A percentile compares a stretch with the other conserved stretches of the same genome.
These are phyloP conservation scores for Ptiloglossa arizonensis DNA, from an alignment of 1,140 invertebrate genomes.

Conservation along the genomic window DNA sequence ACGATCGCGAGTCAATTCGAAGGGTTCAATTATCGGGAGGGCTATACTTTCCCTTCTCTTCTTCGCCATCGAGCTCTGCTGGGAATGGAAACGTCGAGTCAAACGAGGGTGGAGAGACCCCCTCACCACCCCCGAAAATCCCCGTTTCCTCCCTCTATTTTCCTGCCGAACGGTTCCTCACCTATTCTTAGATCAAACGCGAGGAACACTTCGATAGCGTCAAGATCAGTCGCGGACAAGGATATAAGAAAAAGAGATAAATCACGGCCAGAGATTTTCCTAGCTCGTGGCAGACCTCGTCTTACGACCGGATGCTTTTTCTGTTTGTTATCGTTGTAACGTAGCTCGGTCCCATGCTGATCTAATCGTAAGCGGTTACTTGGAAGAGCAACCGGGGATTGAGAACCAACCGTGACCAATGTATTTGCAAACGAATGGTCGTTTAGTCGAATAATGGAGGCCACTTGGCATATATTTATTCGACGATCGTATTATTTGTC, in stretches of 20 bases:
- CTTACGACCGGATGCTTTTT: neutral
- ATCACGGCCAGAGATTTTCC: neutral
- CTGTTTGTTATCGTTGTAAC: neutral
- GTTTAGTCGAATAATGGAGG: too few relatives aligned
- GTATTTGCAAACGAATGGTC: too few relatives aligned
- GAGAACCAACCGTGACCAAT: too few relatives aligned
- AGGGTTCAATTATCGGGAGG: conserved; percentile 22
- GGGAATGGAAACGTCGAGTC: conserved; percentile 1
- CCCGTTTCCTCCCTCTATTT: neutral
- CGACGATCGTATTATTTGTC: too few relatives aligned
- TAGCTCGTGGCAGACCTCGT: neutral
- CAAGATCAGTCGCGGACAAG: neutral
- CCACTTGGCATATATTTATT: too few relatives aligned
- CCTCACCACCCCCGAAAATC: neutral
- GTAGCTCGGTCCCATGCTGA: neutral
- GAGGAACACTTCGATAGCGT: neutral
- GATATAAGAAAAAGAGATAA: neutral
- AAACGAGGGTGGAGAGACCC: neutral
- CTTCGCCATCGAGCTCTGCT: neutral
- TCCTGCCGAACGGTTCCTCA: neutral
- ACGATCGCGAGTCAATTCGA: conserved; percentile 21
- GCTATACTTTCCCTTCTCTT: neutral
- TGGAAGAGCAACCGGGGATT: too few relatives aligned
- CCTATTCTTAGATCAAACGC: neutral
- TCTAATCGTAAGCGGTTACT: too few relatives aligned